Conservation (phyloP, 2,797 vertebrate genomes). For the Natrix natrix region DNA sequence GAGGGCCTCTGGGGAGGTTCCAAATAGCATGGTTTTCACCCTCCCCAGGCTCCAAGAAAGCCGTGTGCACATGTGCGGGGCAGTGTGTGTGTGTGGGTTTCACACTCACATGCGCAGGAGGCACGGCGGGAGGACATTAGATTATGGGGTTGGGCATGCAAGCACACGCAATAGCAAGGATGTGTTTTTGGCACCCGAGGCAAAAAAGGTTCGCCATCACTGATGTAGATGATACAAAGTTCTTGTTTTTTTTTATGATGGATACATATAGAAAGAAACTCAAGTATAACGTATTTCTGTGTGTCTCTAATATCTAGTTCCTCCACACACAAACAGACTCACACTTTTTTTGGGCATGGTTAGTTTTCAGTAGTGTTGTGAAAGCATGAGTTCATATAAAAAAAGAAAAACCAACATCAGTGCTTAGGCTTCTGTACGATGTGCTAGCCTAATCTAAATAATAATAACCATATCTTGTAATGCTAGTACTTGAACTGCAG, state of each 20-base stretch:
- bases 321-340: neutral
- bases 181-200: too few relatives aligned
- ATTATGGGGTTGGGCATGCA: too few relatives aligned
- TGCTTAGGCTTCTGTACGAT: neutral
- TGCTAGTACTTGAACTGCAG: neutral
- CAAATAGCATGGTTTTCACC: too few relatives aligned
- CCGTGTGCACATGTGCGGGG: too few relatives aligned
- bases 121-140: too few relatives aligned
- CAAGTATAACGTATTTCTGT: neutral
- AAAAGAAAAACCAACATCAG: neutral
- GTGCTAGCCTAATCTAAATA: neutral
- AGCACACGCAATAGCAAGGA: too few relatives aligned
- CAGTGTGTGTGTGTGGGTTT: too few relatives aligned
- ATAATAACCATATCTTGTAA: neutral
- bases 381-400: neutral
- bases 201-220: too few relatives aligned
- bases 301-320: neutral
- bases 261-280: neutral
- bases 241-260: rapidly evolving
- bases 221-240: neutral
- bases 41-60: too few relatives aligned
- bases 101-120: too few relatives aligned
- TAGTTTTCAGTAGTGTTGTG: neutral
- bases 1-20: too few relatives aligned
- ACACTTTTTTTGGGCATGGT: neutral